Evolutionary conservation across 2,888 invertebrate species (phyloP).

Genomic region (Steinernema hermaphroditum): DNA sequence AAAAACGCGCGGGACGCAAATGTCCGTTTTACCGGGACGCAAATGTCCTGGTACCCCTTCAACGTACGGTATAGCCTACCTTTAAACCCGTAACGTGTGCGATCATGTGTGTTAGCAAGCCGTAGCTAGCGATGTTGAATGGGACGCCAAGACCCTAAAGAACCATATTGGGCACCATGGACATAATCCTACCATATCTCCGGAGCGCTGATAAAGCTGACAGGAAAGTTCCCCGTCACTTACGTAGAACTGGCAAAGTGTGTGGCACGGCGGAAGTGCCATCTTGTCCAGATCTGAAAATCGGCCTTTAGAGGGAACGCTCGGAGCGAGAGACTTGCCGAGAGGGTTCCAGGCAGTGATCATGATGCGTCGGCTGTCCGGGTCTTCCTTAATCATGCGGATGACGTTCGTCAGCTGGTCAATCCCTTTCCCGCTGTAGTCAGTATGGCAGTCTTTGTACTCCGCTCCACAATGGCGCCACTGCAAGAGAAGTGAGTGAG

Average conservation of each 20-base stretch:
- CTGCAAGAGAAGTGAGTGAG: slow-evolving; percentile 41
- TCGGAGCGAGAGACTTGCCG: no score
- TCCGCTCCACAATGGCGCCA: slow-evolving; percentile 96
- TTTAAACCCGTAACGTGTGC: slow-evolving; percentile 89
- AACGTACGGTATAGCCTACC: no score
- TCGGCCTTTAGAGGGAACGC: not conserved
- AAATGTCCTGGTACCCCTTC: no score
- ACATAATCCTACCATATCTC: slow-evolving; percentile 79
- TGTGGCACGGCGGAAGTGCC: slow-evolving; percentile 96
- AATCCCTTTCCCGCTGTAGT: slow-evolving; percentile 83
- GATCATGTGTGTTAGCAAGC: slow-evolving; percentile 89
- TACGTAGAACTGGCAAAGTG: slow-evolving; percentile 91
- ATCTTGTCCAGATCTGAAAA: slow-evolving; percentile 74
- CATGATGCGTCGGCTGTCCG: slow-evolving; percentile 84
- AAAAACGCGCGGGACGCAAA: no score
- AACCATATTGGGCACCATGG: not conserved
- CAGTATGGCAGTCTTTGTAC: slow-evolving; percentile 79
- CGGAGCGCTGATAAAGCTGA: slow-evolving; percentile 90
- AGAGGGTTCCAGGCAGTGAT: slow-evolving; percentile 92
- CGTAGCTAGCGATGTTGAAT: slow-evolving; percentile 95
- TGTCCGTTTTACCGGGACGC: no score
- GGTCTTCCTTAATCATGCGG: slow-evolving; percentile 77
- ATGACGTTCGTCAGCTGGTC: slow-evolving; percentile 84
- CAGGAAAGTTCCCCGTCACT: slow-evolving; percentile 81
- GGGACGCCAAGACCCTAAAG: slow-evolving; percentile 82